Base-by-base conservation (phyloP, 2,113 vertebrate species). In the Xiphias gladius region DNA sequence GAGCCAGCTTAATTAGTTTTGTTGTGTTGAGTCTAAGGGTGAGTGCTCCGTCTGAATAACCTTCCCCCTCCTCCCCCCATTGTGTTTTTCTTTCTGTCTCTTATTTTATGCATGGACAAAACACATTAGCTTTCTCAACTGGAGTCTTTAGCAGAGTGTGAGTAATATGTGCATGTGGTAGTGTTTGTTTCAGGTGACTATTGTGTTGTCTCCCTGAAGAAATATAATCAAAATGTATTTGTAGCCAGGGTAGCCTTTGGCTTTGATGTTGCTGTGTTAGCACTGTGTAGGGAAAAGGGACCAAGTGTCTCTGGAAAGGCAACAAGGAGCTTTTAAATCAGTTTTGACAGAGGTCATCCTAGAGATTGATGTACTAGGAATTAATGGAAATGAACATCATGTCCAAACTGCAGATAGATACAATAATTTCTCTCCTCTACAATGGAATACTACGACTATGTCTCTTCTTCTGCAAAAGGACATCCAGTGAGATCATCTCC, bases 101-200 rank as follows among this genome's bases (percentile, higher is more conserved):
- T 86, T 83, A 81, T 80, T 93, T 86, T 91, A 90, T 89, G 93
- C 94, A 92, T 94, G 86, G 83, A 82, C 88, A 92, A 88, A 90
- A 93, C 89, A 87, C 84, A 93, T 94, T 91, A 89, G 76, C 82
- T 83, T 76, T 83, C 89, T 90, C 90, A 84, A 75, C 74, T 86
- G 84, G 83, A 86, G 89, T 73, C 83, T 82, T 77, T 54, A 76
- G 80, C 46, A 6, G 76, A 73, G 91, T 90, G 90, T 87, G 89
- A 92, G 85, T 79, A 82, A 88, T 81, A 24, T 43, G 71, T 82
- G 73, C 81, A 65, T 84, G 80, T 84, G 83, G 66, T 83, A 65
- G 71, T 37, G 73, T 61, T 88, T 59, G 63, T 80, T 93, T 81
- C 83, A 92, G 91, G 89, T 93, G 76, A 84, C 70, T 77, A 83